Percentiles rank a stretch among this genome's conserved stretches.
Conservation (phyloP, 2,888 invertebrate species). For the Cryptocephalus primarius region DNA sequence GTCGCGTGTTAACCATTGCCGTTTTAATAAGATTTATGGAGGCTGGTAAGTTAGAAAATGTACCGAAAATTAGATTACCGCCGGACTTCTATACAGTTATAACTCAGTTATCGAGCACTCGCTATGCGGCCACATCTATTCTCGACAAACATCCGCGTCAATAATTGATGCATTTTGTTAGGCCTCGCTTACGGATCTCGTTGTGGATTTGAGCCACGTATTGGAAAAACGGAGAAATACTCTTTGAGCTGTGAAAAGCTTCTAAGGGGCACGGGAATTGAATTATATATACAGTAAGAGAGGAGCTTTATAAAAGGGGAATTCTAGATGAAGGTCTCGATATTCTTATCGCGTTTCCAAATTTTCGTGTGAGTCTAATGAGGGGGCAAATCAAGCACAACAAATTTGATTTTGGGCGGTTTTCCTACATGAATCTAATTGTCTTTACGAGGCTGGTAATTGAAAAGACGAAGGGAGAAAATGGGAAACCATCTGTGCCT, state of each 20-base stretch:
- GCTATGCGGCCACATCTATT: too few relatives aligned
- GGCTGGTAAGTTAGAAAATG: too few relatives aligned
- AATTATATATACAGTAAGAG: conserved; percentile 4
- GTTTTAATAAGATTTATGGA: too few relatives aligned
- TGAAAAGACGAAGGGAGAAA: too few relatives aligned
- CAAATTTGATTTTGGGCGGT: too few relatives aligned
- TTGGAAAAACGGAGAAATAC: conserved; percentile 1
- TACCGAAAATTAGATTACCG: too few relatives aligned
- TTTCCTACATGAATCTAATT: too few relatives aligned
- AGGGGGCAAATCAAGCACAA: background rate
- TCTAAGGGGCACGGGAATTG: conserved; percentile 4
- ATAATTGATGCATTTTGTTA: background rate
- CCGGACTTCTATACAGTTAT: too few relatives aligned
- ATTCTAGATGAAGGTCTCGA: background rate
- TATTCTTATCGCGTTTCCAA: background rate
- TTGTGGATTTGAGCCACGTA: background rate
- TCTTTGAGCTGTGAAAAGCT: conserved; percentile 4
- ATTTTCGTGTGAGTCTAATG: background rate
- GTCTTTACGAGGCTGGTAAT: too few relatives aligned
- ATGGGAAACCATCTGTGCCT: too few relatives aligned
- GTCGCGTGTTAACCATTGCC: too few relatives aligned
- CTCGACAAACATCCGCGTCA: background rate
- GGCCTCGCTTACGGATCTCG: background rate
- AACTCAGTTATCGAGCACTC: too few relatives aligned
- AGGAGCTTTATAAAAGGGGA: conserved; percentile 2